These are phyloP conservation scores for Seira sanloemensis DNA, from an alignment of 2,888 invertebrate genomes.

Conservation along the genomic window DNA sequence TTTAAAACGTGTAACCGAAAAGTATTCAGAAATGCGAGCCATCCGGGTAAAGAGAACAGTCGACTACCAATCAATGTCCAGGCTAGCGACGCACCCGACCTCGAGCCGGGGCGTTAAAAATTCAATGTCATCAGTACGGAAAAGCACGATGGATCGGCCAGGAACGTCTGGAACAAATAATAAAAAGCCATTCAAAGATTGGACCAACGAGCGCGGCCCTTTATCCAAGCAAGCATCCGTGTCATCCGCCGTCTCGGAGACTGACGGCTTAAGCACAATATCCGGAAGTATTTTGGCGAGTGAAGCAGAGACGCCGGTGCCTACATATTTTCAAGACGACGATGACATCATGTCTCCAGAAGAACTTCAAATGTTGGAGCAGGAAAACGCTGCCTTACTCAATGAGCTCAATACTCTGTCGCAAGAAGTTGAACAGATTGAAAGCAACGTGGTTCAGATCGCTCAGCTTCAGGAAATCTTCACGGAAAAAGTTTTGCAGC, in stretches of 20 bases:
- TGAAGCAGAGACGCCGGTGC: conserved; percentile 47
- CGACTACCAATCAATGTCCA: conserved; percentile 88
- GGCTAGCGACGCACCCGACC: conserved; percentile 76
- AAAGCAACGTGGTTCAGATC: conserved; percentile 95
- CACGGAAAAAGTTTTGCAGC: conserved; percentile 94
- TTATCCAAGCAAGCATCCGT: not conserved
- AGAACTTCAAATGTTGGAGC: conserved; percentile 94
- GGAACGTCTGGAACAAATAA: not conserved
- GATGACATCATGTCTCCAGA: conserved; percentile 86
- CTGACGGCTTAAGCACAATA: conserved; percentile 30
- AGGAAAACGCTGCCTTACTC: conserved; percentile 91
- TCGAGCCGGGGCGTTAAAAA: conserved; percentile 35
- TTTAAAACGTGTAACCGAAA: conserved; percentile 89
- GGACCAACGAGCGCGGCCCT: not conserved
- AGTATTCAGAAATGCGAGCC: conserved; percentile 92
- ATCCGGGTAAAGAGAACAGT: conserved; percentile 89
- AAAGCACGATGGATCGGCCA: not conserved
- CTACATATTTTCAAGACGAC: conserved; percentile 65
- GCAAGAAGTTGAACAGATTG: conserved; percentile 93
- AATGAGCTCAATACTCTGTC: conserved; percentile 91
- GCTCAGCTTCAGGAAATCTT: conserved; percentile 96
- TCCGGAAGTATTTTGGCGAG: conserved; percentile 33
- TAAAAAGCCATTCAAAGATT: too few relatives aligned
- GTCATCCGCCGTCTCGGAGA: conserved; percentile 24
- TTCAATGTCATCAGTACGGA: conserved; percentile 21